Base-by-base conservation (phyloP, 2,888 invertebrate species). In the Acanthosoma haemorrhoidale region DNA sequence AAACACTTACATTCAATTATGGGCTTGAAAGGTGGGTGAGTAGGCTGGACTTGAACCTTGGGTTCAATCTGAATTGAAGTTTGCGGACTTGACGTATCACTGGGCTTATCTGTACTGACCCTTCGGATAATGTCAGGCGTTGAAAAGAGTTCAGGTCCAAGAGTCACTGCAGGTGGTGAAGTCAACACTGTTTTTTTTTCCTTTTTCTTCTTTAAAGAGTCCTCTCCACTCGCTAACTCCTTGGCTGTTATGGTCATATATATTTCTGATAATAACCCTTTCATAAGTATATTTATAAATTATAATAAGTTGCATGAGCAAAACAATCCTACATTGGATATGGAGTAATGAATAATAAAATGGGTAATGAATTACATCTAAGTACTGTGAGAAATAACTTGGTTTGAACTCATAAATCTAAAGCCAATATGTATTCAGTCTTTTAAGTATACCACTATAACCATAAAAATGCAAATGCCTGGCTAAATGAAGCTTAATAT, bases 101-200 rank as follows among this genome's bases (percentile, higher is more conserved):
- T 18, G 15, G 32, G 29, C 39, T 74, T 74, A 15, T 75, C 74
- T 9, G 73, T 73, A 61, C 73, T 74, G 15, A 89, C 88, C 76
- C 89, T 83, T 76, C 89, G 83, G 70, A 90, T 89, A 68, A 90
- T 89, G 82, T 91, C 91, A 18, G 91, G 90, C 43, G 89, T 87
- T 5, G 90, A 90, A 79, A 91, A 90, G 70, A 91, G 79, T 38
- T 89, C 88, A 70, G 90, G 83, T 3, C 82, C 83, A 38, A 82
- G 74, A 34, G 80, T 77, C 70, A 82, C 82, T 77, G 84, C 85
- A 13, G 85, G 83, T 77, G 85, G 86, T 15, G 85, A 83, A 16
- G 87, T 85, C 32, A 85, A 83, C 15, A 76, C 29, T 5, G 31
- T 75, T 75, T 61, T 74, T 72, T 73, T 73, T 2, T 75, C 70